Percentiles rank a stretch among this genome's conserved stretches.
Evolutionary conservation across 2,888 invertebrate genomes (phyloP).

Genomic region (Lathronympha strigana): DNA sequence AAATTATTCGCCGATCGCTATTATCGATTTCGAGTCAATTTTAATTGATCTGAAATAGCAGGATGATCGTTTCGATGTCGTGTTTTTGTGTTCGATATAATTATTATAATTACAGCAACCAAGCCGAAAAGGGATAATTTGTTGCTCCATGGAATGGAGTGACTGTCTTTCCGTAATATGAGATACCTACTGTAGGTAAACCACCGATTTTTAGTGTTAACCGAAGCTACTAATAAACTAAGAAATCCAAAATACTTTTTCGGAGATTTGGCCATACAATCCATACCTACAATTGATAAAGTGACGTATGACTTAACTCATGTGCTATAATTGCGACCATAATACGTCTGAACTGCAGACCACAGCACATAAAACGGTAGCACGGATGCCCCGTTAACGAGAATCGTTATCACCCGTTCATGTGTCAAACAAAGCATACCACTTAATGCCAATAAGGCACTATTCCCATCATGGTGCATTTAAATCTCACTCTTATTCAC

Average conservation of each 20-base stretch:
- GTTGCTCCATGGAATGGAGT: not conserved
- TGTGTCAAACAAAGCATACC: not conserved
- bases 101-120: constrained; percentile 17
- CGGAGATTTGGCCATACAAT: too few relatives aligned
- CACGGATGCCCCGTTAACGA: not conserved
- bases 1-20: constrained; percentile 12
- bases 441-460: not conserved
- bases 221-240: too few relatives aligned
- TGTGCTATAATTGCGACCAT: too few relatives aligned
- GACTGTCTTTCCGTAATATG: not conserved
- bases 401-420: constrained; percentile 32
- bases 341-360: not conserved
- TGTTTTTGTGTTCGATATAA: constrained; percentile 3
- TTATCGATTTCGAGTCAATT: constrained; percentile 5
- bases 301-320: too few relatives aligned
- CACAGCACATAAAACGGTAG: constrained; percentile 25
- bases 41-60: constrained; percentile 12
- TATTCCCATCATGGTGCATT: not conserved
- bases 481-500: not conserved
- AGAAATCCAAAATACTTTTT: too few relatives aligned
- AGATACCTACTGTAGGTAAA: not conserved
- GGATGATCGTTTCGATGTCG: constrained; percentile 14
- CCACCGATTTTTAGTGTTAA: too few relatives aligned
- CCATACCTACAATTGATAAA: too few relatives aligned
- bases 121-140: constrained; percentile 3